Evolutionary conservation across 2,113 vertebrate genomes (phyloP).

Genomic region (Nannospalax galili): DNA sequence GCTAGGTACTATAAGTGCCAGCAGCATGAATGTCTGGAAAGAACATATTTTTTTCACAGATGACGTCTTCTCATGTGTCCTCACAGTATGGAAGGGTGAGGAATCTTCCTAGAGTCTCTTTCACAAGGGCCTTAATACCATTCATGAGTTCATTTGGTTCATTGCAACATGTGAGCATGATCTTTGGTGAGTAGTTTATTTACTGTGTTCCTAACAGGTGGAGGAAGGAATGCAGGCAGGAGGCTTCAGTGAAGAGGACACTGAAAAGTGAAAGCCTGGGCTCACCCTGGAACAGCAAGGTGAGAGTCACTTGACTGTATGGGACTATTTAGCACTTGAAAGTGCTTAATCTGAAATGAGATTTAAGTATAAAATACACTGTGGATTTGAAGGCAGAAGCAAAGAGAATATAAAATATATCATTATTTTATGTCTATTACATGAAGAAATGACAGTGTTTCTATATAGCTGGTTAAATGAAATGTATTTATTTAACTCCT

Average conservation of each 20-base stretch:
- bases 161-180: not conserved
- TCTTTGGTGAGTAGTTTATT: not conserved
- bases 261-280: not conserved
- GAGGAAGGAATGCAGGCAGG: not conserved
- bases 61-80: not conserved
- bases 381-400: not conserved
- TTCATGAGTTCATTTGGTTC: not conserved
- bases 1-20: not conserved
- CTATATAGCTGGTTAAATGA: slow-evolving; percentile 4
- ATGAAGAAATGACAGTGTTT: not conserved
- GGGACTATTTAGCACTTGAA: not conserved
- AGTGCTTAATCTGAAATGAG: not conserved
- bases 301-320: not conserved
- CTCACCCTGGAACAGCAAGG: not conserved
- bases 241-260: not conserved
- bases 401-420: slow-evolving; percentile 29
- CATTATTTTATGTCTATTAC: not conserved
- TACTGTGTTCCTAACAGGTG: not conserved
- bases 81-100: not conserved
- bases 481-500: not conserved
- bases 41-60: not conserved
- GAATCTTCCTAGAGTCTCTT: too few relatives aligned
- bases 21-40: not conserved
- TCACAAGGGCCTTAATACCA: not conserved
- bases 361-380: not conserved